Conservation (phyloP, 2,113 vertebrate species). For the Tylochromis polylepis region DNA sequence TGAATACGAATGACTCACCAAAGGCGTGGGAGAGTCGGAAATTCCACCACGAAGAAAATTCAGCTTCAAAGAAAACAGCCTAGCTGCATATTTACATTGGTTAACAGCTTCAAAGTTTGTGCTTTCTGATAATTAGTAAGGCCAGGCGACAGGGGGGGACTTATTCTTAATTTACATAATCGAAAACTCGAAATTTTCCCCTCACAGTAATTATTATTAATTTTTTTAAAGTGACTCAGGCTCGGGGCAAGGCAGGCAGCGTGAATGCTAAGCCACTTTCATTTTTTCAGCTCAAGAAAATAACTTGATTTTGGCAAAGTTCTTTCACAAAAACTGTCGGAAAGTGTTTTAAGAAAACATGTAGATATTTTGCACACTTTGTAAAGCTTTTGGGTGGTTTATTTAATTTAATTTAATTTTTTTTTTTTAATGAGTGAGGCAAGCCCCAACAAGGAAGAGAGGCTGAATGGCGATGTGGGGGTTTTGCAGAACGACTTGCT, state of each 20-base stretch:
- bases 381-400: not conserved
- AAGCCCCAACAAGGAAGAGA: slow-evolving; percentile 71
- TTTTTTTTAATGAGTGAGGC: slow-evolving; percentile 6
- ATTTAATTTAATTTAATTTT: slow-evolving; percentile 57
- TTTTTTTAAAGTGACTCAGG: slow-evolving; percentile 68
- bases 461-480: slow-evolving; percentile 34
- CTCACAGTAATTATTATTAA: slow-evolving; percentile 75
- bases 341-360: slow-evolving; percentile 49
- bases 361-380: slow-evolving; percentile 41
- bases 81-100: slow-evolving; percentile 56
- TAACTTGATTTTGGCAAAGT: not conserved
- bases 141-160: slow-evolving; percentile 19
- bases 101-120: slow-evolving; percentile 5
- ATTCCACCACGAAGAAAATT: slow-evolving; percentile 59
- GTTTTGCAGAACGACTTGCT: slow-evolving; percentile 56
- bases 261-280: slow-evolving; percentile 40
- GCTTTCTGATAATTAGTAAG: not conserved
- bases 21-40: slow-evolving; percentile 72
- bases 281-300: slow-evolving; percentile 21
- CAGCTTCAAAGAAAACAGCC: slow-evolving; percentile 48
- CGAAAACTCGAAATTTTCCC: slow-evolving; percentile 37
- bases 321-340: slow-evolving; percentile 72
- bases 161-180: slow-evolving; percentile 75
- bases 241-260: not conserved
- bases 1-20: slow-evolving; percentile 63